Base-by-base conservation (phyloP, 2,113 vertebrate species). In the Mus pahari region DNA sequence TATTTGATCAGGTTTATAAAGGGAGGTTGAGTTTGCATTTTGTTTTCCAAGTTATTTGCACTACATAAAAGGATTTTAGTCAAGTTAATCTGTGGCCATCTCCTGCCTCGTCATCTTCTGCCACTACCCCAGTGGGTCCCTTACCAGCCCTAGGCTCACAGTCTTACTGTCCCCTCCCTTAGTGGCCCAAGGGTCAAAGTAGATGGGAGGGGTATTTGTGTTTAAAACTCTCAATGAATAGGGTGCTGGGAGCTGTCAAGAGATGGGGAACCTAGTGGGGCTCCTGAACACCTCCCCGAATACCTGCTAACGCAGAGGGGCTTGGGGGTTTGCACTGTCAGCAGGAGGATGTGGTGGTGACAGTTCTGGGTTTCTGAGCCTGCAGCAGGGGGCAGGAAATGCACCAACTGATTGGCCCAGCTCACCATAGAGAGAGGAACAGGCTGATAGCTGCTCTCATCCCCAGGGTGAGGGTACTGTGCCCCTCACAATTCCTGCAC, bases 281-380 rank as follows among this genome's bases (percentile, higher is more conserved):
- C 33, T 77, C 7, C 2, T 1, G 42, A 64, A 73, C 31, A 50
- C 79, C 50, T 78, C 77, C 45, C 60, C 1, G 42, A 64, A 64
- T 48, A 94, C 50, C 74, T 92, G 83, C 45, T 73, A 36, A 48
- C 36, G 77, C 24, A 31, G 60, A 94, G 62, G 9, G 50, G 64
- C 77, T 92, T 62, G 7, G 0, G 3, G 55, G 60, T 53, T 71
- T 82, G 31, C 42, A 58, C 0, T 50, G 68, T 74, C 36, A 31
- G 12, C 7, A 58, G 87, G 91, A 98, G 96, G 97, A 98, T 96
- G 97, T 98, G 97, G 97, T 96, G 39, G 71, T 82, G 70, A 79
- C 45, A 33, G 6, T 71, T 71, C 58, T 74, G 91, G 66, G 89
- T 92, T 93, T 33, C 45, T 4, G 71, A n/a, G 33, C 20, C 39